Evolutionary conservation across 2,888 invertebrate species (phyloP), one percentile per base, ranked within the genome.

Genomic region (Scaptomyza cyrtandrae): DNA sequence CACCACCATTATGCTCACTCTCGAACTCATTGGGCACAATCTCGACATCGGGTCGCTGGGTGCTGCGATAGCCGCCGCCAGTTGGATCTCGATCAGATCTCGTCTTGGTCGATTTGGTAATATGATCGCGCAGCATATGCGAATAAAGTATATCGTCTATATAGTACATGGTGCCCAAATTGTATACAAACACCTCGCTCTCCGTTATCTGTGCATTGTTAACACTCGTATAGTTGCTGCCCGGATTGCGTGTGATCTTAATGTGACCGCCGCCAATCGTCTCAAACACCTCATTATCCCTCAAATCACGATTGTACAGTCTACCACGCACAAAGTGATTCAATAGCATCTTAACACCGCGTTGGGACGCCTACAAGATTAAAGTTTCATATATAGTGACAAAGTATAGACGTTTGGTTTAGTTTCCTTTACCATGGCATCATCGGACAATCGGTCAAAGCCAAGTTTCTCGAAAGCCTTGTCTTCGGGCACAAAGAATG

Each of bases 401-500:
- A 19, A 19, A 9, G 6, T n/a, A 2, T 16, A n/a, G 7, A n/a
- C 2, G 6, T 24, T 11, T 27, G 0, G 1, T 27, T 13, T 13
- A 0, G 44, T n/a, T 46, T n/a, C 9, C 71, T 89, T 77, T 80
- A 90, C 92, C 88, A 92, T 81, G 50, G 90, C 87, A 89, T 94
- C 93, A 80, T 94, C 94, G 10, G 94, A 93, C 84, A 94, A 93
- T 71, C 92, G 91, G 79, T 93, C 93, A 67, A 94, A 92, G 11
- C 94, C 94, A n/a, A 94, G 89, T 71, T 93, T 92, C 75, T 94
- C 93, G 86, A 95, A 95, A 1, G 95, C 95, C 37, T 93, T 93
- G 90, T 95, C 95, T 7, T 93, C 94, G 7, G 95, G 95, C 50
- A 95, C 95, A 90, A 95, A 95, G 87, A 95, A 94, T 0, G 95